A percentile compares a stretch with the other conserved stretches of the same genome.
These are phyloP conservation scores for Amphimedon queenslandica DNA, from an alignment of 37 sponge, comb jelly and placozoan species.

Conservation along the genomic window DNA sequence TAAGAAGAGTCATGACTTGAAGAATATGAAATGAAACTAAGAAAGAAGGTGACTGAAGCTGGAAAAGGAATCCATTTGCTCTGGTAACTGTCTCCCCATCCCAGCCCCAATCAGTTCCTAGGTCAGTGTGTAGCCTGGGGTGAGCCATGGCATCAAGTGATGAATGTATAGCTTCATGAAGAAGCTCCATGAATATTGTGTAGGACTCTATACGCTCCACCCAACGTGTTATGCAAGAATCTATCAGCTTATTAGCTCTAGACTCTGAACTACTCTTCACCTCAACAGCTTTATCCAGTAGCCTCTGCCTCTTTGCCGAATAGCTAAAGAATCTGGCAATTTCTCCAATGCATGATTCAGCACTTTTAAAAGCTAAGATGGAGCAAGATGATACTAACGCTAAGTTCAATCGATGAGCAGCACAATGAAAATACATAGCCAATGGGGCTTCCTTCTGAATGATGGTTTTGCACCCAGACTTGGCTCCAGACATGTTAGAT, in stretches of 20 bases:
- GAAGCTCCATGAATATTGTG: constrained; percentile 7
- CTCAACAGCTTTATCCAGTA: constrained; percentile 47
- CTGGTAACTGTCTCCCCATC: constrained; percentile 51
- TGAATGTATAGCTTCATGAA: constrained; percentile 2
- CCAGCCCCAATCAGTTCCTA: constrained; percentile 54
- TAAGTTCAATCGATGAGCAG: constrained; percentile 54
- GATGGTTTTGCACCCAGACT: too few species aligned
- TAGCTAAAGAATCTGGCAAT: constrained; percentile 8
- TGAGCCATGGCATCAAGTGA: background rate
- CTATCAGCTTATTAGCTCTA: constrained; percentile 28
- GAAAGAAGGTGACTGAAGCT: constrained; percentile 47
- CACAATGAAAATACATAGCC: constrained; percentile 53
- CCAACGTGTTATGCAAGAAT: constrained; percentile 53
- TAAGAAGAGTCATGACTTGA: constrained; percentile 24
- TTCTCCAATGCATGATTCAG: background rate
- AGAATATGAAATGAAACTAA: constrained; percentile 53
- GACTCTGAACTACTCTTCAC: background rate
- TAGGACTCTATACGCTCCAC: constrained; percentile 54
- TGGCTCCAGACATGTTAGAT: too few species aligned
- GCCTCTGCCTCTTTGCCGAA: constrained; percentile 13
- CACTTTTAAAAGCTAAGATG: constrained; percentile 13
- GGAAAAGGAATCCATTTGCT: constrained; percentile 52
- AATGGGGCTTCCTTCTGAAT: too few species aligned
- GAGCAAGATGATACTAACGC: constrained; percentile 49
- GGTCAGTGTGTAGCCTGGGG: background rate